phyloP scores from a whole-genome alignment of 2,113 vertebrate genomes.

The Piprites chloris region DNA sequence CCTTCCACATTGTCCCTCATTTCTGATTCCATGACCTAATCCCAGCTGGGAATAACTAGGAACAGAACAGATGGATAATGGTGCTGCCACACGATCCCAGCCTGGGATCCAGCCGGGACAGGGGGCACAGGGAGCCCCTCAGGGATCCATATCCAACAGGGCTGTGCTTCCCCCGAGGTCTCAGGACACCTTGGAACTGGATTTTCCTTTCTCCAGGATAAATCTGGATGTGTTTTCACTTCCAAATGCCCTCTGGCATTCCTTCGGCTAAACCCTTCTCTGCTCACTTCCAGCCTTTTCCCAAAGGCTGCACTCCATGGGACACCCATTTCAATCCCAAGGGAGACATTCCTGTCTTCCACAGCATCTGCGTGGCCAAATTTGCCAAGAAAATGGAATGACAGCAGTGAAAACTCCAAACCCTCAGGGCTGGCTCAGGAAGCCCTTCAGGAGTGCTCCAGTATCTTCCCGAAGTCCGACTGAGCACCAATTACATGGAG shows the following conservation, averaged over 20 bases:
- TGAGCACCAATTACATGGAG: accelerated
- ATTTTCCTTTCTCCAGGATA: background rate
- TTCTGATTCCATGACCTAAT: background rate
- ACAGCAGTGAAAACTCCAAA: background rate
- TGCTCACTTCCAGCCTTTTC: background rate
- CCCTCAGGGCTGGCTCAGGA: background rate
- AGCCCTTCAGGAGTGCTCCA: background rate
- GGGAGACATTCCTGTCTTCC: background rate
- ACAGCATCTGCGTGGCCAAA: accelerated
- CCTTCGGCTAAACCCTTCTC: background rate
- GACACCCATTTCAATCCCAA: accelerated
- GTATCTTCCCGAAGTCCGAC: background rate
- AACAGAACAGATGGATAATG: background rate
- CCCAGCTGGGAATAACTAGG: background rate
- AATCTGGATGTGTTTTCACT: background rate
- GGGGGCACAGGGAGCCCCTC: background rate
- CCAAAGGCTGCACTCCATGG: background rate
- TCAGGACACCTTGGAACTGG: accelerated
- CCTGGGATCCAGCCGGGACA: background rate
- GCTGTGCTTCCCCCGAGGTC: accelerated
- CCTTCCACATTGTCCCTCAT: background rate
- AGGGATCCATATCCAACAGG: background rate
- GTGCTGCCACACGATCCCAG: background rate
- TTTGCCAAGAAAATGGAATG: background rate
- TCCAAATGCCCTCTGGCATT: background rate